Evolutionary conservation across 2,888 invertebrate species (phyloP).

Genomic region (Lapara coniferarum): DNA sequence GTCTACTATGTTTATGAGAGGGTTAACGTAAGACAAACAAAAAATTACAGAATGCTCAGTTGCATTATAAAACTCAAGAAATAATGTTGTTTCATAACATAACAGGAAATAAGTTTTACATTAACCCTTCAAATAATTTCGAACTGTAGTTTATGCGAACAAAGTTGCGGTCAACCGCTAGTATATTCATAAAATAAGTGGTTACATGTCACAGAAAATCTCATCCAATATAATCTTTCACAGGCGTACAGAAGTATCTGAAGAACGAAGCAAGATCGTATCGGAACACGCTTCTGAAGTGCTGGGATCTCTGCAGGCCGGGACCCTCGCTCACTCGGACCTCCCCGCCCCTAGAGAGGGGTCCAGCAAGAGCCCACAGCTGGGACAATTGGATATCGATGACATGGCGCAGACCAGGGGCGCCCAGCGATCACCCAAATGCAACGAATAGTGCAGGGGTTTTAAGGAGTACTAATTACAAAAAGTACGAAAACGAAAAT

Average conservation of each 20-base stretch:
- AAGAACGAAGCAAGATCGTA: constrained; percentile 82
- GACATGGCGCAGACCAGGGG: constrained; percentile 35
- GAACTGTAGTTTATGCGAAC: too few species aligned
- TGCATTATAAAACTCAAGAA: too few species aligned
- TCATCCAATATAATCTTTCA: constrained; percentile 1
- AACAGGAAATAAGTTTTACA: too few species aligned
- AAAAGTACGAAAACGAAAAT: background rate
- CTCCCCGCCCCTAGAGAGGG: constrained; percentile 52
- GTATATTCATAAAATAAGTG: too few species aligned
- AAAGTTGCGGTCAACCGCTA: too few species aligned
- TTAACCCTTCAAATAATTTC: too few species aligned
- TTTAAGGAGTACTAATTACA: constrained; percentile 53
- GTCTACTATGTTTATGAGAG: too few species aligned
- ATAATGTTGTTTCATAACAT: too few species aligned
- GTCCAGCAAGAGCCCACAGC: constrained; percentile 23
- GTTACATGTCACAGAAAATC: background rate
- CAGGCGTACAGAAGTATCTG: constrained; percentile 79
- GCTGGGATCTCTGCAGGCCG: constrained; percentile 83
- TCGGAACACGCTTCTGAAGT: constrained; percentile 81
- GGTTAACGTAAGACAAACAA: too few species aligned
- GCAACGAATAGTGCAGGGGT: constrained; percentile 62
- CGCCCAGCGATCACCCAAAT: constrained; percentile 52
- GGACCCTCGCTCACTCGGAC: constrained; percentile 74
- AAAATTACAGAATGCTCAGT: too few species aligned
- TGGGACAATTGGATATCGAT: constrained; percentile 43